Evolutionary conservation across 1,140 invertebrate genomes (phyloP), one percentile per base, ranked within the genome.

Genomic region (Saccostrea cuccullata): DNA sequence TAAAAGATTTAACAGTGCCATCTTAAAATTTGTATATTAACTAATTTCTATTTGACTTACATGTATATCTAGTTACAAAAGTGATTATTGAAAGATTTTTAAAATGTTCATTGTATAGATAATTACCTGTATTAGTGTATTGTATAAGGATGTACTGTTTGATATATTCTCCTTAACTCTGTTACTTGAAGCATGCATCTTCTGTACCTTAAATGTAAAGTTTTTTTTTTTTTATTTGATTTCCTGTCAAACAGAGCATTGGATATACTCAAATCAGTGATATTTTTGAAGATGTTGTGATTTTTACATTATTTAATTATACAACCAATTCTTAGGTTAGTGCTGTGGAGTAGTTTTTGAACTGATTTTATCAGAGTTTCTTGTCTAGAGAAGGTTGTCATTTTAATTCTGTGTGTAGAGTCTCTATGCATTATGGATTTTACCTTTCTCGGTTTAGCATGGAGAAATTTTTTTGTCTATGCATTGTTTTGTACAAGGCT

Each of bases 181-280:
- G n/a, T 64, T 64, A 6, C 58, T 64, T 1, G 17, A 64, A 5
- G 58, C n/a, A 64, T 64, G 58, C 17, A n/a, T 20, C 15, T 47
- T 47, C 47, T 9, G 5, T 47, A 47, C 9, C 6, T 47, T 9
- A 47, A 47, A 47, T 47, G 5, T 47, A 2, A 9, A 47, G 9
- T 0, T 47, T 47, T 3, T 30, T 73, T 26, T 26, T 23, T 77
- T 26, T 77, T 36, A 30, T 30, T 30, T 36, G 70, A 30, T 40
- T 12, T 8, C 20, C 8, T n/a, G 60, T 20, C 20, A 77, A 77
- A 30, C 26, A 36, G 26, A 36, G 26, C 30, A 77, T 77, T 15
- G 15, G 70, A 77, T 15, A 77, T 77, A 77, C 70, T 77, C 70
- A 77, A 30, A 77, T 77, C 70, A 77, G 70, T 77, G 70, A 77